These are phyloP conservation scores for Tridacna gigas DNA, from an alignment of 2,888 invertebrate genomes.

Conservation along the genomic window DNA sequence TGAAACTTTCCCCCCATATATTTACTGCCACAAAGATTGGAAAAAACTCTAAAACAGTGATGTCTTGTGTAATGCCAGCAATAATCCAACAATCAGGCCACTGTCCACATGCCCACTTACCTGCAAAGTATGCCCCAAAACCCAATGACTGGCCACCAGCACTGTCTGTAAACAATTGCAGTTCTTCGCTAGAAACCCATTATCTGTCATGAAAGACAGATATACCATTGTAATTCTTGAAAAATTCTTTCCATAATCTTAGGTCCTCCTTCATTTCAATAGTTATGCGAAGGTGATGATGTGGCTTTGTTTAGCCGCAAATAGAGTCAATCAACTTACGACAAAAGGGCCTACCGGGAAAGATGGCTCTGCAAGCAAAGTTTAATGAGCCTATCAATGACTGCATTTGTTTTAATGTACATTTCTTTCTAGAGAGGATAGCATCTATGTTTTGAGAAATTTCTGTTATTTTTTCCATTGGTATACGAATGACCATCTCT, in stretches of 20 bases:
- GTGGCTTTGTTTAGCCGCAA: conserved; percentile 42
- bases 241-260: conserved; percentile 41
- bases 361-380: conserved; percentile 43
- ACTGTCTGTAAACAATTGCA: conserved; percentile 49
- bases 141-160: conserved; percentile 33
- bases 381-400: conserved; percentile 37
- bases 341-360: conserved; percentile 46
- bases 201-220: conserved; percentile 42
- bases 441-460: conserved; percentile 8
- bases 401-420: conserved; percentile 44
- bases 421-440: conserved; percentile 18
- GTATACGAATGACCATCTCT: conserved; percentile 35
- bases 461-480: conserved; percentile 33
- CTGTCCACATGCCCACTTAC: not conserved
- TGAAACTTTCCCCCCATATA: conserved; percentile 34
- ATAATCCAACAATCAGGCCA: conserved; percentile 35
- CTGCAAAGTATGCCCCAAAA: conserved; percentile 41
- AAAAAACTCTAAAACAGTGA: conserved; percentile 41
- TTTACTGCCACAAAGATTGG: conserved; percentile 27
- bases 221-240: conserved; percentile 27
- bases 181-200: conserved; percentile 41
- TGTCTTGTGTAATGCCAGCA: conserved; percentile 29
- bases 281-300: conserved; percentile 42
- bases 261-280: conserved; percentile 33
- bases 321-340: conserved; percentile 41